phyloP scores from a whole-genome alignment of 1,140 invertebrate species.

The Agrilus planipennis region DNA sequence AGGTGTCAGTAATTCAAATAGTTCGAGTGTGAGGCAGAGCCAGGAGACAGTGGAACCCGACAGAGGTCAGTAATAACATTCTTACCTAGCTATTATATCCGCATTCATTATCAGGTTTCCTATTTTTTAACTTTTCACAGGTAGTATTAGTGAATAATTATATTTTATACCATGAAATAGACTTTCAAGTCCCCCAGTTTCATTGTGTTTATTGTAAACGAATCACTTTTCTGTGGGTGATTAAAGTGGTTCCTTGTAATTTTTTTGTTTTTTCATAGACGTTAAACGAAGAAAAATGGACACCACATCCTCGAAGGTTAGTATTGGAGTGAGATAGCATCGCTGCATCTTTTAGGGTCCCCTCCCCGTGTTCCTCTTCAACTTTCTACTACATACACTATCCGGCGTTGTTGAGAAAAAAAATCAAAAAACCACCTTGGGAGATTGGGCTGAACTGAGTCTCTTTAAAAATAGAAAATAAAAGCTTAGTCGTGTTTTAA shows the following conservation, averaged over 20 bases:
- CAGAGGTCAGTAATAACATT: constrained; percentile 23
- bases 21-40: constrained; percentile 22
- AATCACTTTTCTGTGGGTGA: too few relatives aligned
- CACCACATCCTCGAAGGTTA: constrained; percentile 59
- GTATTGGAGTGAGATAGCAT: constrained; percentile 47
- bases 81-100: too few relatives aligned
- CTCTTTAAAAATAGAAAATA: too few relatives aligned
- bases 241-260: too few relatives aligned
- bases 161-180: too few relatives aligned
- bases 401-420: neutral
- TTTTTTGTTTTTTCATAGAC: constrained; percentile 38
- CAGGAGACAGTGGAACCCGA: constrained; percentile 30
- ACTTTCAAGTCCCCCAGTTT: too few relatives aligned
- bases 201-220: too few relatives aligned
- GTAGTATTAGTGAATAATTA: too few relatives aligned
- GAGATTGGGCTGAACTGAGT: constrained; percentile 36
- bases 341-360: constrained; percentile 22
- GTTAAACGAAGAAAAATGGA: constrained; percentile 72
- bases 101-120: too few relatives aligned
- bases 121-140: constrained; percentile 2
- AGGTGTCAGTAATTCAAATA: constrained; percentile 18
- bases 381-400: too few relatives aligned
- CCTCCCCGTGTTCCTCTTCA: constrained; percentile 8
- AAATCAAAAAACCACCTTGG: constrained; percentile 16
- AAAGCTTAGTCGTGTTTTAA: too few relatives aligned